phyloP scores from a whole-genome alignment of 1,140 invertebrate species.

The Episyrphus balteatus region DNA sequence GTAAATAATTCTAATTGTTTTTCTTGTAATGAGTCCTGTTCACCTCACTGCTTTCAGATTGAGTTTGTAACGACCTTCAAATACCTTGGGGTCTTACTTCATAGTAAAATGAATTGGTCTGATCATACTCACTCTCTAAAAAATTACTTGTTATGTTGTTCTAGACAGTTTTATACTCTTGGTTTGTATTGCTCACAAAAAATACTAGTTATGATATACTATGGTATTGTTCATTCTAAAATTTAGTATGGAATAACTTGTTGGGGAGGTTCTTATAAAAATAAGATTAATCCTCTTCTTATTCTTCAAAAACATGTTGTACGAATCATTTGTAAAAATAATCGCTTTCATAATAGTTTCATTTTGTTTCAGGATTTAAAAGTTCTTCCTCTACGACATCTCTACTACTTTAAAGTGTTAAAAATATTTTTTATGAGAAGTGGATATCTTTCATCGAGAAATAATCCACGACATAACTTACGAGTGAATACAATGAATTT shows the following conservation, averaged over 20 bases:
- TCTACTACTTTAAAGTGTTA: neutral
- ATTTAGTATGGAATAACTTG: neutral
- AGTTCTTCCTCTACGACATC: neutral
- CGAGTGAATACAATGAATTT: neutral
- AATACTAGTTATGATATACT: neutral
- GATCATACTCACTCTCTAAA: neutral
- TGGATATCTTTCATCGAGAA: neutral
- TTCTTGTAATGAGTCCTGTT: neutral
- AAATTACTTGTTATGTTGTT: neutral
- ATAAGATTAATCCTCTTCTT: neutral
- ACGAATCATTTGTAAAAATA: neutral
- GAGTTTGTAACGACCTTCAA: neutral
- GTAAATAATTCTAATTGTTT: neutral
- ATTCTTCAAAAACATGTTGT: neutral
- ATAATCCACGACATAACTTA: neutral
- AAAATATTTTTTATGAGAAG: neutral
- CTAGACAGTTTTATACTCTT: too few relatives aligned
- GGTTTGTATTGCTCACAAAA: neutral
- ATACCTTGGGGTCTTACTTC: neutral
- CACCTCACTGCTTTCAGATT: neutral
- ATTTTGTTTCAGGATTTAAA: neutral
- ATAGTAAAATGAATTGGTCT: neutral
- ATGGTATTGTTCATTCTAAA: constrained; percentile 1
- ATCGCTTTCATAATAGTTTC: neutral
- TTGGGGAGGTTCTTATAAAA: neutral